Percentiles rank a stretch among this genome's conserved stretches.
Conservation (phyloP, 1,140 invertebrate species). For the Hyles vespertilio region DNA sequence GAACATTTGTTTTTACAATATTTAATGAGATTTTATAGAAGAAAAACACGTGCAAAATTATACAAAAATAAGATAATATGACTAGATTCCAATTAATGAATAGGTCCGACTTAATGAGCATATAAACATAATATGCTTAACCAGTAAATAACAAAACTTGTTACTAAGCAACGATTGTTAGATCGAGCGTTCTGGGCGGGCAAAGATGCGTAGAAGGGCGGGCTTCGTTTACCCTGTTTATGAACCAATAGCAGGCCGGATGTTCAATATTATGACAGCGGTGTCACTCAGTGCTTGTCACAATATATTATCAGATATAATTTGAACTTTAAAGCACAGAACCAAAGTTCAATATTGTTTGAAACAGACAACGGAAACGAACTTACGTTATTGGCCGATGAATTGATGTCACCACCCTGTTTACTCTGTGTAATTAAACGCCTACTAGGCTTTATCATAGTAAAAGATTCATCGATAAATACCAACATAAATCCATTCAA, state of each 20-base stretch:
- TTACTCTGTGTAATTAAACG: too few species aligned
- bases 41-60: too few species aligned
- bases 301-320: constrained; percentile 12
- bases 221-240: constrained; percentile 15
- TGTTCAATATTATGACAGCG: constrained; percentile 53
- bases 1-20: too few species aligned
- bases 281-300: constrained; percentile 48
- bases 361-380: constrained; percentile 9
- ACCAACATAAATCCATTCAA: too few species aligned
- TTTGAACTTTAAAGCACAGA: constrained; percentile 12
- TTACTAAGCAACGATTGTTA: constrained; percentile 22
- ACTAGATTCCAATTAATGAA: too few species aligned
- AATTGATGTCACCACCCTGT: constrained; percentile 10
- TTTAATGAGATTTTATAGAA: too few species aligned
- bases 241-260: constrained; percentile 50
- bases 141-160: constrained; percentile 15
- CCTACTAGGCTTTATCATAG: too few species aligned
- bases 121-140: not conserved
- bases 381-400: constrained; percentile 29
- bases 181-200: constrained; percentile 14
- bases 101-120: not conserved
- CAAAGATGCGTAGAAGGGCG: constrained; percentile 23
- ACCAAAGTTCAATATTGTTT: constrained; percentile 10
- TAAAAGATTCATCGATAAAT: too few species aligned
- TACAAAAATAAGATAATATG: too few species aligned